Base-by-base conservation (phyloP, 2,113 vertebrate genomes). In the Tenebrosternarchus preto region DNA sequence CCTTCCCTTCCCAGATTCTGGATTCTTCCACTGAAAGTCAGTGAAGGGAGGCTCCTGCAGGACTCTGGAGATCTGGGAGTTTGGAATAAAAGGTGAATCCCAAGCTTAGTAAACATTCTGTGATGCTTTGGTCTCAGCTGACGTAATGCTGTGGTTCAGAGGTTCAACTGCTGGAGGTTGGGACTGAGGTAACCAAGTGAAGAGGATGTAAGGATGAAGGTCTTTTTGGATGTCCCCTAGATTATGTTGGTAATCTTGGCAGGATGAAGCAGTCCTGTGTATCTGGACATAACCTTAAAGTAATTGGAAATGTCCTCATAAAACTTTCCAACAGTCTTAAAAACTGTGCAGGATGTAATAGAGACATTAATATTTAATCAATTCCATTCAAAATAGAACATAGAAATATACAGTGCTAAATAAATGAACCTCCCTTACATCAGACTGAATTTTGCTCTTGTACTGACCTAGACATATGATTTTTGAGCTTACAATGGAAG, bases 161-260 rank as follows among this genome's bases (percentile, higher is more conserved):
- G n/a, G n/a, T n/a, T n/a, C n/a, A n/a, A 36, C 33, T 36, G 75
- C 70, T 0, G 22, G 63, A 27, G 8, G 31, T 20, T 20, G 53
- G 83, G 82, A 43, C 55, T 5, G 80, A 31, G 70, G 82, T 80
- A 84, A 78, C 87, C 88, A 88, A 36, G 87, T 85, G 6, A 83
- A 36, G 5, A 71, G 83, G 7, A 31, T 1, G 19, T 57, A 39
- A 24, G 59, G 39, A 55, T 82, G 25, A 66, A 50, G 39, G 27
- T 19, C 53, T 33, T 84, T 77, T 74, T 86, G 82, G 31, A 67
- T 74, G 80, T 50, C 75, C 67, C 22, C 63, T 74, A 59, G 60
- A 36, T 22, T 57, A 43, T 84, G 82, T 82, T 77, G 77, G 55
- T 75, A 70, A 25, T 55, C 53, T 39, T 59, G 50, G 43, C 67